A percentile compares a stretch with the other conserved stretches of the same genome.
Evolutionary conservation across 1,140 invertebrate genomes (phyloP).

Genomic region (Polypedilum pembai): DNA sequence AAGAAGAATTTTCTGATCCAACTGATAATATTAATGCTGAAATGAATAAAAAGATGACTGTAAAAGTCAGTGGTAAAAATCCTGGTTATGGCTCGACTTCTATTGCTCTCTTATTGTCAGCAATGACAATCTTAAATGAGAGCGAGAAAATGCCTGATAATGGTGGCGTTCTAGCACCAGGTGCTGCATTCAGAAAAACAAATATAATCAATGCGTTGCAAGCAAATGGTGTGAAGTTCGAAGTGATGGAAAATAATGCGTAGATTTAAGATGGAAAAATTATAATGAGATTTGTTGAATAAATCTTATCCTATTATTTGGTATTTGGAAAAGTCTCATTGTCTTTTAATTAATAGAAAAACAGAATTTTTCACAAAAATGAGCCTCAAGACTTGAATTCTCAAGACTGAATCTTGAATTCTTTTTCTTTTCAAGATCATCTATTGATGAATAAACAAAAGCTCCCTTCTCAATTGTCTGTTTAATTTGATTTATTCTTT

Average conservation of each 20-base stretch:
- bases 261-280: no score
- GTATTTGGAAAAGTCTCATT: no score
- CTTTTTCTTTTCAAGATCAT: no score
- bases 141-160: constrained; percentile 61
- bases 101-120: constrained; percentile 59
- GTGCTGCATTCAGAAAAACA: constrained; percentile 40
- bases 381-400: no score
- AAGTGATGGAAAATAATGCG: constrained; percentile 32
- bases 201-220: constrained; percentile 40
- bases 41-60: constrained; percentile 60
- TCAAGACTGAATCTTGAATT: no score
- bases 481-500: no score
- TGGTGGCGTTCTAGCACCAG: constrained; percentile 46
- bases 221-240: constrained; percentile 42
- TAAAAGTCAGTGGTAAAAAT: constrained; percentile 56
- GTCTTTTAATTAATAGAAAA: no score
- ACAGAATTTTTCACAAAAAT: no score
- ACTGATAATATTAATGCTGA: constrained; percentile 52
- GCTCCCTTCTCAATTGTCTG: no score
- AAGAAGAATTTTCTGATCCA: constrained; percentile 52
- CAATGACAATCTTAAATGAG: constrained; percentile 68
- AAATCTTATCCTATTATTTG: no score
- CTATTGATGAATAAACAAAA: no score
- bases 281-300: no score
- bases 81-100: constrained; percentile 79